phyloP scores from a whole-genome alignment of 2,113 vertebrate species.

The Eretmochelys imbricata region DNA sequence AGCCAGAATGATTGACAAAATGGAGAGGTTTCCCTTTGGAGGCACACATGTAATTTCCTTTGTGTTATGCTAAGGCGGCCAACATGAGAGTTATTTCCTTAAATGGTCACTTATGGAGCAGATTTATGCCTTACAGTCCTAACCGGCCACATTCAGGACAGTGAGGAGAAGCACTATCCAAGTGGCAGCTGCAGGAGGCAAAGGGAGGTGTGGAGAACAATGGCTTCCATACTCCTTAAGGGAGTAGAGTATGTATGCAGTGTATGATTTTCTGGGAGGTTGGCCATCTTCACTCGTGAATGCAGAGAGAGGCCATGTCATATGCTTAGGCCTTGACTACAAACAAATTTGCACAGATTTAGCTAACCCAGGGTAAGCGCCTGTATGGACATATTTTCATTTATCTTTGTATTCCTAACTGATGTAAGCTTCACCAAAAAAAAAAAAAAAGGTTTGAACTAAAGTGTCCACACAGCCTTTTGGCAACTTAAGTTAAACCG shows the following conservation, averaged over 20 bases:
- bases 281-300: neutral
- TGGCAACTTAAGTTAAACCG: neutral
- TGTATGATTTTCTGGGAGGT: neutral
- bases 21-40: conserved; percentile 42
- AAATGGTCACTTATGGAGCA: conserved; percentile 21
- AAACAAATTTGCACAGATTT: neutral
- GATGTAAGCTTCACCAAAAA: neutral
- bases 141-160: conserved; percentile 47
- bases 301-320: neutral
- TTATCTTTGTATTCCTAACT: neutral
- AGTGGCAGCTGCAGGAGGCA: neutral
- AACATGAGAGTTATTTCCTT: conserved; percentile 23
- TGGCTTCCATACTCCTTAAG: neutral
- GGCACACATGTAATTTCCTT: conserved; percentile 46
- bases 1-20: conserved; percentile 24
- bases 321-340: neutral
- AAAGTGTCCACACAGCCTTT: neutral
- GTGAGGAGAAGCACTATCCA: neutral
- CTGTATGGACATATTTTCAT: neutral
- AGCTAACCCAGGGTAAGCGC: neutral
- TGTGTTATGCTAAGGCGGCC: conserved; percentile 46
- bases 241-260: neutral
- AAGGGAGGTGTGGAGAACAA: neutral
- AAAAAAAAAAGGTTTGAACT: neutral
- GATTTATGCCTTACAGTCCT: conserved; percentile 52